phyloP scores from a whole-genome alignment of 2,888 invertebrate genomes.

The Drosophila siamana region DNA sequence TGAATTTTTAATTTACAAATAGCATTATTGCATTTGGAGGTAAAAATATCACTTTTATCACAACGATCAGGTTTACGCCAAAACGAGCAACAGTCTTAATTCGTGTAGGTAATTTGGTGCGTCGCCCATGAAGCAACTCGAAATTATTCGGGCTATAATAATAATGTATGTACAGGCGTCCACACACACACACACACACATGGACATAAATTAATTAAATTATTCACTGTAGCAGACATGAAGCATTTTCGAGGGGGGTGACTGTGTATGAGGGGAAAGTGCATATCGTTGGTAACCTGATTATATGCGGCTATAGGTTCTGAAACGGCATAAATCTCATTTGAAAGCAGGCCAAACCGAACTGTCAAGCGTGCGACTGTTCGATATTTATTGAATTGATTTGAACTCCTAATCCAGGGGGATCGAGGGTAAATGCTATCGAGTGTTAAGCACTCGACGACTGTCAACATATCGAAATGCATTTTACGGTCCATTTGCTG shows the following conservation, averaged over 20 bases:
- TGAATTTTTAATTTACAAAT: background rate
- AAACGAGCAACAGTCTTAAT: no score
- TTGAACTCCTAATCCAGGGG: slow-evolving; percentile 31
- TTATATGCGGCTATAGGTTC: slow-evolving; percentile 4
- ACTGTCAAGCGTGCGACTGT: slow-evolving; percentile 12
- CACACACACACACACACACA: background rate
- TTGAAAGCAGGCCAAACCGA: slow-evolving; percentile 5
- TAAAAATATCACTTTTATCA: slow-evolving; percentile 1
- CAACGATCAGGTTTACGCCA: no score
- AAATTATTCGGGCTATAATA: slow-evolving; percentile 3
- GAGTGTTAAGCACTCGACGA: slow-evolving; percentile 35
- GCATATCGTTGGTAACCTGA: slow-evolving; percentile 2
- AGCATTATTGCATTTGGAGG: background rate
- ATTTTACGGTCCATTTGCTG: slow-evolving; percentile 66
- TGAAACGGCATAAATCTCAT: slow-evolving; percentile 30
- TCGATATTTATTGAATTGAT: slow-evolving; percentile 32
- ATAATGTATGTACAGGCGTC: background rate
- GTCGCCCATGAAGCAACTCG: background rate
- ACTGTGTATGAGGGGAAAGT: no score
- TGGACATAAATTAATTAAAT: slow-evolving; percentile 11
- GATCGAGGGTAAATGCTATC: slow-evolving; percentile 35
- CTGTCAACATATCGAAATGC: slow-evolving; percentile 62
- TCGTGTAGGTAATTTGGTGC: background rate
- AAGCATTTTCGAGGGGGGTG: background rate
- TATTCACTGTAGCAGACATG: background rate